These are phyloP conservation scores for Lamellibrachia columna DNA, from an alignment of 2,888 invertebrate species.

Conservation along the genomic window DNA sequence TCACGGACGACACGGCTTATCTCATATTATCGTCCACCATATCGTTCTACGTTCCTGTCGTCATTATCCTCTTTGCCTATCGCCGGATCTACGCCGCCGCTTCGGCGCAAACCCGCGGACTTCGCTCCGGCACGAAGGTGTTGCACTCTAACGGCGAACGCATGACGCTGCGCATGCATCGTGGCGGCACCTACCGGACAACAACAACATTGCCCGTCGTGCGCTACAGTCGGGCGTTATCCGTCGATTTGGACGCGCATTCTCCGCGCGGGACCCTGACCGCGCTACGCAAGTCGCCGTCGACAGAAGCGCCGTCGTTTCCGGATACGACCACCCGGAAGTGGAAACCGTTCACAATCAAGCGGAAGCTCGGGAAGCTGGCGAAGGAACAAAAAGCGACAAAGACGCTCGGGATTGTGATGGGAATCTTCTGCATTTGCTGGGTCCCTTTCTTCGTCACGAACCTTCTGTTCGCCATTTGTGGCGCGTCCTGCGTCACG, in stretches of 20 bases:
- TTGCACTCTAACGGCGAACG: slow-evolving; percentile 63
- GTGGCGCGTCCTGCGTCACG: slow-evolving; percentile 73
- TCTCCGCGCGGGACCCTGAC: slow-evolving; percentile 24
- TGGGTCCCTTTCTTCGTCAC: slow-evolving; percentile 98
- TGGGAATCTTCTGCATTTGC: slow-evolving; percentile 96
- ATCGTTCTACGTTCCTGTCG: slow-evolving; percentile 94
- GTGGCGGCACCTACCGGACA: slow-evolving; percentile 79
- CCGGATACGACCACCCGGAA: slow-evolving; percentile 39
- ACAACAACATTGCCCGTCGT: slow-evolving; percentile 48
- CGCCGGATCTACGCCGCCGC: slow-evolving; percentile 95
- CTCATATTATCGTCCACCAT: slow-evolving; percentile 96
- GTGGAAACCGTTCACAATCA: slow-evolving; percentile 80
- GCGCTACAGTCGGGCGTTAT: neutral
- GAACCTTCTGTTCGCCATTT: slow-evolving; percentile 88
- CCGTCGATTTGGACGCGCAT: neutral
- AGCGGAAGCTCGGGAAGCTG: slow-evolving; percentile 91
- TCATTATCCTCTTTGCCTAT: slow-evolving; percentile 98
- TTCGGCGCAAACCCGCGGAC: slow-evolving; percentile 87
- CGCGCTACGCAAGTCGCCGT: slow-evolving; percentile 24
- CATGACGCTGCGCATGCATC: slow-evolving; percentile 89
- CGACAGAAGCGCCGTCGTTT: slow-evolving; percentile 30
- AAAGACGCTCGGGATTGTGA: slow-evolving; percentile 94
- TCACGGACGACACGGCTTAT: slow-evolving; percentile 96
- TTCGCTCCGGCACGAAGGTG: slow-evolving; percentile 77
- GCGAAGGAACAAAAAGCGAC: slow-evolving; percentile 98